Percentiles rank a stretch among this genome's conserved stretches.
Evolutionary conservation across 2,888 invertebrate species (phyloP).

Genomic region (Argyra leucocephala): DNA sequence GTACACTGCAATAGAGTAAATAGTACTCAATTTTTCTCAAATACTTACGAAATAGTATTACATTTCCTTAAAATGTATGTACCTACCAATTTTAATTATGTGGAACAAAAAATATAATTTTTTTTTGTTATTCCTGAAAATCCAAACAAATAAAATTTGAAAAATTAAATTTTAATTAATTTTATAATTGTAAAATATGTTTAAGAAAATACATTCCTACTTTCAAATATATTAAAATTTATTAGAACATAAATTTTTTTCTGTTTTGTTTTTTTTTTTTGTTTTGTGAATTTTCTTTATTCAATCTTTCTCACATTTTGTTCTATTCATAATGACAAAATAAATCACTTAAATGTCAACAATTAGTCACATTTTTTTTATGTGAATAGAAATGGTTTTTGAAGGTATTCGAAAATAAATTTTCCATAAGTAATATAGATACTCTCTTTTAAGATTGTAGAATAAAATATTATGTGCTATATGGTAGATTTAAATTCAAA

Average conservation of each 20-base stretch:
- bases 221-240: background rate
- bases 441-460: too few relatives aligned
- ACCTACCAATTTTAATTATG: background rate
- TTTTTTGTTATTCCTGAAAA: too few relatives aligned
- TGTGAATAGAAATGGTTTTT: background rate
- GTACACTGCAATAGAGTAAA: too few relatives aligned
- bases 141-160: background rate
- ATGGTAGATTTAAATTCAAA: too few relatives aligned
- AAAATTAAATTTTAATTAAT: background rate
- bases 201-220: too few relatives aligned
- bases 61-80: background rate
- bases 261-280: too few relatives aligned
- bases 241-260: background rate
- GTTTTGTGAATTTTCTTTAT: background rate
- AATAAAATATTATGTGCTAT: too few relatives aligned
- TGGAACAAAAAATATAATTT: too few relatives aligned
- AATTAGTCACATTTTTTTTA: background rate
- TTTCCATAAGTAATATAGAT: too few relatives aligned
- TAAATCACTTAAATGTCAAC: slow-evolving; percentile 4
- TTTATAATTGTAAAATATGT: background rate
- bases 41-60: too few relatives aligned
- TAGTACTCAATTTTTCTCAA: too few relatives aligned
- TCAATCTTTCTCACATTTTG: background rate
- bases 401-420: too few relatives aligned
- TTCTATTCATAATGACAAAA: background rate